phyloP scores from a whole-genome alignment of 2,797 vertebrate species.

The Platalea minor region DNA sequence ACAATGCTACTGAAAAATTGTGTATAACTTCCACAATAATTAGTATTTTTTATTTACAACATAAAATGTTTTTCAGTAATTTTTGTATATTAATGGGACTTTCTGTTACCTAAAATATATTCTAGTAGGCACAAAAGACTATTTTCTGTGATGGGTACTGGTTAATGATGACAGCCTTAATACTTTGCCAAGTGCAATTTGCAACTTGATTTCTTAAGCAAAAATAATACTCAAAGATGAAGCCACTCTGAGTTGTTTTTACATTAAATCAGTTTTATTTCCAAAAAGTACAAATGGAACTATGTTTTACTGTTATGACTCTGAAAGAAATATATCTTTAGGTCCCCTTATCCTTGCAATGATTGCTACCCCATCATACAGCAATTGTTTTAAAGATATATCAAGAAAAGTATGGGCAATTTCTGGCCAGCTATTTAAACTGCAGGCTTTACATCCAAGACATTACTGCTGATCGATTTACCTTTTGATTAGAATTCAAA shows the following conservation, averaged over 20 bases:
- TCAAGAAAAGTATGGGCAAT: constrained; percentile 53
- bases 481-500: constrained; percentile 40
- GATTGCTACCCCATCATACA: constrained; percentile 41
- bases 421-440: constrained; percentile 48
- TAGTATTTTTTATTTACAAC: constrained; percentile 33
- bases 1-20: background rate
- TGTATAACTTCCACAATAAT: background rate
- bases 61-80: constrained; percentile 13
- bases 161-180: constrained; percentile 57
- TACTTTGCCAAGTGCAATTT: constrained; percentile 39
- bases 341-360: constrained; percentile 29
- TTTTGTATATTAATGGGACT: constrained; percentile 1
- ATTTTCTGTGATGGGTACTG: constrained; percentile 34
- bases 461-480: constrained; percentile 39
- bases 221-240: constrained; percentile 60
- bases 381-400: constrained; percentile 65
- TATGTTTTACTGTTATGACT: constrained; percentile 58
- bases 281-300: constrained; percentile 38
- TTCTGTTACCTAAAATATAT: constrained; percentile 33
- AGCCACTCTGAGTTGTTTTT: constrained; percentile 13
- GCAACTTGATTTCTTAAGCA: constrained; percentile 59
- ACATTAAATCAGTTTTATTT: constrained; percentile 62
- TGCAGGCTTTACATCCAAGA: constrained; percentile 18
- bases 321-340: constrained; percentile 55
- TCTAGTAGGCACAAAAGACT: constrained; percentile 47